A percentile compares a stretch with the other conserved stretches of the same genome.
These are phyloP conservation scores for Muntiacus muntjak DNA, from an alignment of 2,113 vertebrate genomes.

Conservation along the genomic window DNA sequence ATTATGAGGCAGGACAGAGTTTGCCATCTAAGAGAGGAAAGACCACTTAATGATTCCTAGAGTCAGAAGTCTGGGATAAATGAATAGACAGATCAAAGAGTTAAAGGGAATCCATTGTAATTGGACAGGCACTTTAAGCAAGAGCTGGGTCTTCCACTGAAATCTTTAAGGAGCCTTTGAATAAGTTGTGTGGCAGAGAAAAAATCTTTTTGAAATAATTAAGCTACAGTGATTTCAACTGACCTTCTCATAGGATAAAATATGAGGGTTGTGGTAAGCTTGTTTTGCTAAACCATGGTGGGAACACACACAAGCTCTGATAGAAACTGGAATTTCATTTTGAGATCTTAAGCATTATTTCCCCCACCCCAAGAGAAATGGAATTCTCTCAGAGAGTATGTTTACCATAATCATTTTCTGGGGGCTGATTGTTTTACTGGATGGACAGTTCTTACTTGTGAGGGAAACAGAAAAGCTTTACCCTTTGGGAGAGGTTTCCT, in stretches of 20 bases:
- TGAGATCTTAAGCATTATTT: neutral
- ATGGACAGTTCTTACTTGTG: neutral
- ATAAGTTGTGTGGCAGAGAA: neutral
- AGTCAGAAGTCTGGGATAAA: slow-evolving; percentile 69
- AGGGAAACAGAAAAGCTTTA: neutral
- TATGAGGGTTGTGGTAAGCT: neutral
- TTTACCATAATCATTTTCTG: neutral
- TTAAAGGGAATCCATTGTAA: slow-evolving; percentile 33
- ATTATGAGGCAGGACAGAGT: slow-evolving; percentile 67
- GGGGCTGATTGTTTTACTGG: neutral
- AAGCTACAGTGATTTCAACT: neutral
- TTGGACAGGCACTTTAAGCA: slow-evolving; percentile 3
- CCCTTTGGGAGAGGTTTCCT: neutral
- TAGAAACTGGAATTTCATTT: neutral
- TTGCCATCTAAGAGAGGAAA: slow-evolving; percentile 60
- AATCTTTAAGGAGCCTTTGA: slow-evolving; percentile 22
- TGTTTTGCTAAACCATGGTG: neutral
- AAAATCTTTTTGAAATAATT: neutral
- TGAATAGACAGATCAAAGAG: slow-evolving; percentile 54
- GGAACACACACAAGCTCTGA: neutral
- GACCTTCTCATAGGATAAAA: neutral
- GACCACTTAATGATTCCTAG: slow-evolving; percentile 61
- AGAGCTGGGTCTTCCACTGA: neutral
- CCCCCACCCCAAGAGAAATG: neutral
- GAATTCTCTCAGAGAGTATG: neutral